Conservation (phyloP, 2,113 vertebrate genomes). For the Motacilla alba region DNA sequence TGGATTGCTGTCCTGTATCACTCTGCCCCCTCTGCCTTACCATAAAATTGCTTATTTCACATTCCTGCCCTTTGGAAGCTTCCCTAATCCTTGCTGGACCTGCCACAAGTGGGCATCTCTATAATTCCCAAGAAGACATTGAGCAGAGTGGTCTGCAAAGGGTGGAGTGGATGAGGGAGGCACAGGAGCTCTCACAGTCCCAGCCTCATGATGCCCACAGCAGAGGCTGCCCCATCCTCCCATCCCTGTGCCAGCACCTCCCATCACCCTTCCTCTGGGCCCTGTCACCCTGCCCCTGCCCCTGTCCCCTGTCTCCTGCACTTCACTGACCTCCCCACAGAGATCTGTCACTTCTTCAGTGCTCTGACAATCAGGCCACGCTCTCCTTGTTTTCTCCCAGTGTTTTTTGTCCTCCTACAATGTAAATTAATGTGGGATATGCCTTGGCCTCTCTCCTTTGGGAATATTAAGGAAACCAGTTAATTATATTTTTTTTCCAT, state of each 20-base stretch:
- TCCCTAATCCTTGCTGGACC: neutral
- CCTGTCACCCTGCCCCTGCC: neutral
- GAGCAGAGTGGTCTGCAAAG: neutral
- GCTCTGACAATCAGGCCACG: neutral
- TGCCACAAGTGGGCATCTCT: neutral
- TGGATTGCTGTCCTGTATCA: neutral
- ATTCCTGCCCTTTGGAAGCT: neutral
- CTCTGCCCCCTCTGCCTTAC: neutral
- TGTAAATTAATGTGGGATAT: neutral
- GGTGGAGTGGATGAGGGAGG: fast-evolving
- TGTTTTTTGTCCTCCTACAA: neutral
- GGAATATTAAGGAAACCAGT: constrained; percentile 41
- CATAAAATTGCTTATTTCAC: neutral
- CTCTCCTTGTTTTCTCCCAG: neutral
- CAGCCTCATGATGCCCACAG: fast-evolving
- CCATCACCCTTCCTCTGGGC: fast-evolving
- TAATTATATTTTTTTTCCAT: neutral
- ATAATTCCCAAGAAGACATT: neutral
- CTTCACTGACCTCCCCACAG: neutral
- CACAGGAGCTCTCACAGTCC: neutral
- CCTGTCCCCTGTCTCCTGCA: neutral
- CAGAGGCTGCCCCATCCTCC: neutral
- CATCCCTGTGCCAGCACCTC: fast-evolving
- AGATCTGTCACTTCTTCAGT: neutral
- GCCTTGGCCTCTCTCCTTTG: neutral